Conservation (phyloP, 2,888 invertebrate species). For the Microplitis manilae region DNA sequence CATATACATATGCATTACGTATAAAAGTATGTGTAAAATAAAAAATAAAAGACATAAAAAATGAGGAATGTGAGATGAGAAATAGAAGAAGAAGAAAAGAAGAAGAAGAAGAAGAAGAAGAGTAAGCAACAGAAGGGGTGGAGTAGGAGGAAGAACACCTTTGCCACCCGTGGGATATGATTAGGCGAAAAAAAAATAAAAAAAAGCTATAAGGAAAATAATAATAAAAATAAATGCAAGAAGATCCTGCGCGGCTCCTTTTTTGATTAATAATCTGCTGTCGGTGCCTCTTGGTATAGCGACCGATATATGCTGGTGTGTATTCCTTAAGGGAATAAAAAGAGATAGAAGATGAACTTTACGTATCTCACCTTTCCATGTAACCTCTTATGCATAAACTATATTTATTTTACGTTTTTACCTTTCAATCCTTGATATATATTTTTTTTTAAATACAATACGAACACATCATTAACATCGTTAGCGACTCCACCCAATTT, state of each 20-base stretch:
- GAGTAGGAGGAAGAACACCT: constrained; percentile 19
- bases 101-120: too few species aligned
- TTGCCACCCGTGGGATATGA: constrained; percentile 36
- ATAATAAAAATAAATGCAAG: constrained; percentile 19
- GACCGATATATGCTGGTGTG: not conserved
- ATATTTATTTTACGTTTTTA: not conserved
- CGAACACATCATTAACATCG: not conserved
- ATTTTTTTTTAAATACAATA: not conserved
- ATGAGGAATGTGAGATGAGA: constrained; percentile 38
- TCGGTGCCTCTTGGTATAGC: not conserved
- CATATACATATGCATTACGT: constrained; percentile 18
- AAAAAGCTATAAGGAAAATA: not conserved
- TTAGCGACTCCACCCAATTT: not conserved
- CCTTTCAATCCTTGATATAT: not conserved
- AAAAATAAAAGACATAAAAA: not conserved
- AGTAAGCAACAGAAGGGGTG: not conserved
- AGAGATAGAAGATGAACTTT: not conserved
- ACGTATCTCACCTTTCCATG: not conserved
- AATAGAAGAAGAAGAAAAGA: constrained; percentile 14
- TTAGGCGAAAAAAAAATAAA: constrained; percentile 25
- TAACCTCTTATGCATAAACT: not conserved
- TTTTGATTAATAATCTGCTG: constrained; percentile 30
- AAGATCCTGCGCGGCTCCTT: constrained; percentile 27
- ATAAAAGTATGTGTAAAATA: constrained; percentile 25
- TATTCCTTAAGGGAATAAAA: not conserved